Percentiles rank a stretch among this genome's conserved stretches.
These are phyloP conservation scores for Elysia crispata DNA, from an alignment of 2,888 invertebrate genomes.

Conservation along the genomic window DNA sequence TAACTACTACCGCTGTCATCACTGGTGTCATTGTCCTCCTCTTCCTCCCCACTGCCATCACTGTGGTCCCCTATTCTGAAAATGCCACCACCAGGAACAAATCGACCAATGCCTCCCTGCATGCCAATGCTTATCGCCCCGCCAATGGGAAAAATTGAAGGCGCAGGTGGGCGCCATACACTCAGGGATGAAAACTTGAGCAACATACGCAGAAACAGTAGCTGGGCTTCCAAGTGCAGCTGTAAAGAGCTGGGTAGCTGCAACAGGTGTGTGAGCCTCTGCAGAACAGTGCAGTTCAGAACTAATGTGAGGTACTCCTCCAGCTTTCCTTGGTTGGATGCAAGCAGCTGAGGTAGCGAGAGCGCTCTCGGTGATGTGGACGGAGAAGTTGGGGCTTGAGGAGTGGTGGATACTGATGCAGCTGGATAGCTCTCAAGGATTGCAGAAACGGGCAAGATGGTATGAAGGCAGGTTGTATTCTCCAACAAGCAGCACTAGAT, in stretches of 20 bases:
- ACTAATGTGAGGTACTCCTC: slow-evolving; percentile 67
- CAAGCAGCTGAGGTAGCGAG: slow-evolving; percentile 47
- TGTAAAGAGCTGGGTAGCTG: slow-evolving; percentile 61
- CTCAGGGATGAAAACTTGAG: slow-evolving; percentile 57
- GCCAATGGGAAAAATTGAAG: neutral
- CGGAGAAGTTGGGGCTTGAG: neutral
- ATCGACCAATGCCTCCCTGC: neutral
- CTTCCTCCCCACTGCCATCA: slow-evolving; percentile 53
- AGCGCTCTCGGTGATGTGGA: no score
- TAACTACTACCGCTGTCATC: slow-evolving; percentile 51
- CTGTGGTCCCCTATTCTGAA: slow-evolving; percentile 5
- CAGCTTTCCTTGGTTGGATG: slow-evolving; percentile 55
- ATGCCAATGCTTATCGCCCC: neutral
- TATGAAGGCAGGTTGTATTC: slow-evolving; percentile 57
- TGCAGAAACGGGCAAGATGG: slow-evolving; percentile 60
- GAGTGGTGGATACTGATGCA: slow-evolving; percentile 17
- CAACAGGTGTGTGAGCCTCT: slow-evolving; percentile 56
- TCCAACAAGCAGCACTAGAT: slow-evolving; percentile 61
- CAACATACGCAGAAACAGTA: slow-evolving; percentile 63
- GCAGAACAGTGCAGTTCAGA: slow-evolving; percentile 64
- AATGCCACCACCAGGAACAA: neutral
- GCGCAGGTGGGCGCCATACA: slow-evolving; percentile 26
- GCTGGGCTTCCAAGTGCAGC: slow-evolving; percentile 67
- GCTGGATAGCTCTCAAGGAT: slow-evolving; percentile 59
- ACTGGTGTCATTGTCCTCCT: slow-evolving; percentile 56